These are phyloP conservation scores for Drosophila murphyi DNA, from an alignment of 1,140 invertebrate genomes.

Conservation along the genomic window DNA sequence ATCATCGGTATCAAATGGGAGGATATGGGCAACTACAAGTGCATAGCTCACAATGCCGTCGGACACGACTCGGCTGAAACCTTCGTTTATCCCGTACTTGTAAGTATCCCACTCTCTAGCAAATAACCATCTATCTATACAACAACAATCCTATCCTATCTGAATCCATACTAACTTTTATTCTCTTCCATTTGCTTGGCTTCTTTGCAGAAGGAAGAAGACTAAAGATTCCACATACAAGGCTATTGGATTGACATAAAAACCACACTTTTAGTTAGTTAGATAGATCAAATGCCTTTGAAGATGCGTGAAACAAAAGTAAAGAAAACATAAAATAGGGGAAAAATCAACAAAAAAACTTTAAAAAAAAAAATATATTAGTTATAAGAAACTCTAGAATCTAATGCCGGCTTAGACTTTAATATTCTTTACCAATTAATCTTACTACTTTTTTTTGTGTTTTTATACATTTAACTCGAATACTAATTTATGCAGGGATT, in stretches of 20 bases:
- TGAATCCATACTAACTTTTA: neutral
- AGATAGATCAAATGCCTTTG: conserved; percentile 82
- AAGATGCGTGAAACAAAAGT: conserved; percentile 70
- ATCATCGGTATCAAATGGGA: conserved; percentile 89
- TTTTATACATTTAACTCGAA: conserved; percentile 42
- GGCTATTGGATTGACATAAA: conserved; percentile 72
- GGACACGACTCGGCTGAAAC: conserved; percentile 88
- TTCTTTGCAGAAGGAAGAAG: conserved; percentile 67
- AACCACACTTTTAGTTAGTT: conserved; percentile 74
- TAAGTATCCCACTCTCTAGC: conserved; percentile 76
- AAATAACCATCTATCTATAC: neutral
- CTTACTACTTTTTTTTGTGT: conserved; percentile 8
- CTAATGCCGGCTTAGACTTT: conserved; percentile 81
- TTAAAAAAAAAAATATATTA: conserved; percentile 28
- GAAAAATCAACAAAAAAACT: conserved; percentile 38
- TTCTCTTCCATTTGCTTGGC: neutral
- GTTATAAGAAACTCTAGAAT: conserved; percentile 59
- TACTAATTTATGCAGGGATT: conserved; percentile 38
- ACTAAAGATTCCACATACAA: conserved; percentile 67
- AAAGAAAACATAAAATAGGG: conserved; percentile 49
- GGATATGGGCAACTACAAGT: conserved; percentile 93
- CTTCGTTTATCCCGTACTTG: conserved; percentile 91
- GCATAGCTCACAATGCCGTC: conserved; percentile 88
- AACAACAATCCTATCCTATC: neutral
- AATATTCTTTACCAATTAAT: conserved; percentile 45